These are phyloP conservation scores for Thereva nobilitata DNA, from an alignment of 2,888 invertebrate species.

Conservation along the genomic window DNA sequence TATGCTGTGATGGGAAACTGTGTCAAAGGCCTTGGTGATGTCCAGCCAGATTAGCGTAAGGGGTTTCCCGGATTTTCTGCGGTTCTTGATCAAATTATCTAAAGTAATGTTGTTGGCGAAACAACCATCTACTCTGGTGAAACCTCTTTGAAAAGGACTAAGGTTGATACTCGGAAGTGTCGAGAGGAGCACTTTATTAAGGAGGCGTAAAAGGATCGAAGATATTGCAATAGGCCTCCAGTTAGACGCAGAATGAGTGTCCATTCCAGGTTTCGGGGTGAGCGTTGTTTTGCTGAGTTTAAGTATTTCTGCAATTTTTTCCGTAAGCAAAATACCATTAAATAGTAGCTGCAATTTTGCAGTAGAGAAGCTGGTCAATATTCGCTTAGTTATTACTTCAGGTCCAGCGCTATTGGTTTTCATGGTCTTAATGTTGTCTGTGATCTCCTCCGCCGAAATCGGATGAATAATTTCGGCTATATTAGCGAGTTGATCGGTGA, in stretches of 20 bases:
- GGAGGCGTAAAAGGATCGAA: neutral
- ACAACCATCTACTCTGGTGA: conserved; percentile 6
- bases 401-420: neutral
- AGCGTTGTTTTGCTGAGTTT: neutral
- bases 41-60: neutral
- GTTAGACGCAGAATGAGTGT: conserved; percentile 22
- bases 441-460: neutral
- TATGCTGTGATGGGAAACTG: conserved; percentile 4
- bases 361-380: neutral
- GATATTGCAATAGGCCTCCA: conserved; percentile 44
- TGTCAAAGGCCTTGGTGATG: conserved; percentile 23
- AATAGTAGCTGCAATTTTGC: neutral
- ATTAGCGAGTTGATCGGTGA: no score
- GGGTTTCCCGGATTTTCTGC: neutral
- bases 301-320: neutral
- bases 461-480: neutral
- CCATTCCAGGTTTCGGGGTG: conserved; percentile 22
- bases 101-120: neutral
- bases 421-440: neutral
- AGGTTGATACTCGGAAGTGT: conserved; percentile 10
- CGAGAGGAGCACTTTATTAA: neutral
- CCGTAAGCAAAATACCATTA: neutral
- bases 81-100: neutral
- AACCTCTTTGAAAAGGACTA: conserved; percentile 41
- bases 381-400: neutral